These are phyloP conservation scores for Petromus typicus DNA, from an alignment of 2,113 vertebrate genomes.

Conservation along the genomic window DNA sequence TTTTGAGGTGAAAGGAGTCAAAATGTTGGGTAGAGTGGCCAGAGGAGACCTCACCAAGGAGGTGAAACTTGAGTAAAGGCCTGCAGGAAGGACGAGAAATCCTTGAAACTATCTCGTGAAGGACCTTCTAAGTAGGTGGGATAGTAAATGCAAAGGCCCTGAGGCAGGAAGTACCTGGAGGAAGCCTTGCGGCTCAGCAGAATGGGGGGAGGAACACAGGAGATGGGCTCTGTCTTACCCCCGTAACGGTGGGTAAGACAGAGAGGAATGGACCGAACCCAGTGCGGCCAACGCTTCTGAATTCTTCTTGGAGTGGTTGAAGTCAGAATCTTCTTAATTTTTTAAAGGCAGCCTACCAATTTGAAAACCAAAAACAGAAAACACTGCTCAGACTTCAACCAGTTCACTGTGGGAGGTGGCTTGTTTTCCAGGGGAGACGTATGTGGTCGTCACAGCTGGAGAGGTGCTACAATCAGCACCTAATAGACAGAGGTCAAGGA, in stretches of 20 bases:
- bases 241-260: neutral
- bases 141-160: neutral
- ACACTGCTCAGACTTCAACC: neutral
- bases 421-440: neutral
- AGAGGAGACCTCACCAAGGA: neutral
- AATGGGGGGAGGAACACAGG: neutral
- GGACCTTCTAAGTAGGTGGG: neutral
- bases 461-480: neutral
- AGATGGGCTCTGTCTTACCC: too few species aligned
- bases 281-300: neutral
- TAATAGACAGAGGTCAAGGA: neutral
- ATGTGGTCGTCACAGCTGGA: neutral
- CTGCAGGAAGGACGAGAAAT: neutral
- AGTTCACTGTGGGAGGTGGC: neutral
- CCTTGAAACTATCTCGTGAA: neutral
- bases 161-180: neutral
- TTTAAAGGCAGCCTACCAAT: slow-evolving; percentile 15
- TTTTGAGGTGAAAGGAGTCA: neutral
- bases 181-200: neutral
- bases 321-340: slow-evolving; percentile 1
- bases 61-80: neutral
- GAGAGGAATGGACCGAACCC: neutral
- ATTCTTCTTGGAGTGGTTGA: neutral
- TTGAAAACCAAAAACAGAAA: slow-evolving; percentile 3
- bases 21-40: neutral